phyloP scores from a whole-genome alignment of 2,113 vertebrate genomes.

The Pycnonotus jocosus region DNA sequence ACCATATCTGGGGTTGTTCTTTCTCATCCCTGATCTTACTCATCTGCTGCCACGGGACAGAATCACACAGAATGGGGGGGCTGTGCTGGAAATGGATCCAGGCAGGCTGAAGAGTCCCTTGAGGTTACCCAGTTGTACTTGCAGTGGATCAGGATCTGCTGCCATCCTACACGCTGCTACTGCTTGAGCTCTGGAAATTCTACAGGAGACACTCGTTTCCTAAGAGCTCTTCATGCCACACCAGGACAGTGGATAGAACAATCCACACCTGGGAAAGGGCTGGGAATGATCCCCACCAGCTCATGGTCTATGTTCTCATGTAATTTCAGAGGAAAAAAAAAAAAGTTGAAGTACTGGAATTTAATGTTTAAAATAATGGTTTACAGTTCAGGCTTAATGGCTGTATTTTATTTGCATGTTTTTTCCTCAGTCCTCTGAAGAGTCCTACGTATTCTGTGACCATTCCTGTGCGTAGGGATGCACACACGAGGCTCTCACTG shows the following conservation, averaged over 20 bases:
- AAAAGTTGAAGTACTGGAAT: background rate
- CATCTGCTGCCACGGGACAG: background rate
- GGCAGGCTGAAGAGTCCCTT: background rate
- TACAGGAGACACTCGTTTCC: background rate
- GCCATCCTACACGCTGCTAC: background rate
- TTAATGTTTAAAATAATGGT: background rate
- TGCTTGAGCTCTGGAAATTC: background rate
- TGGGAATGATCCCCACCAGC: background rate
- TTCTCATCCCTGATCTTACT: background rate
- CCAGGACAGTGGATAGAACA: background rate
- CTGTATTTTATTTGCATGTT: background rate
- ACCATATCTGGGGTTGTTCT: accelerated
- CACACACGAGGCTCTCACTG: background rate
- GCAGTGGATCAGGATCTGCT: background rate
- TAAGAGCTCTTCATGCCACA: background rate
- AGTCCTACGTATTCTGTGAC: accelerated
- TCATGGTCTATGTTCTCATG: background rate
- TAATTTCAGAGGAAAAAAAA: background rate
- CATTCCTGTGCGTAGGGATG: accelerated
- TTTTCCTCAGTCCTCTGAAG: background rate
- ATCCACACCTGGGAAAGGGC: background rate
- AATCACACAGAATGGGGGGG: background rate
- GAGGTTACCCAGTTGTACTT: background rate
- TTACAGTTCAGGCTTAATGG: background rate
- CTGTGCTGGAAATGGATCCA: background rate